Evolutionary conservation across 2,797 vertebrate species (phyloP).

Genomic region (Trichosurus vulpecula): DNA sequence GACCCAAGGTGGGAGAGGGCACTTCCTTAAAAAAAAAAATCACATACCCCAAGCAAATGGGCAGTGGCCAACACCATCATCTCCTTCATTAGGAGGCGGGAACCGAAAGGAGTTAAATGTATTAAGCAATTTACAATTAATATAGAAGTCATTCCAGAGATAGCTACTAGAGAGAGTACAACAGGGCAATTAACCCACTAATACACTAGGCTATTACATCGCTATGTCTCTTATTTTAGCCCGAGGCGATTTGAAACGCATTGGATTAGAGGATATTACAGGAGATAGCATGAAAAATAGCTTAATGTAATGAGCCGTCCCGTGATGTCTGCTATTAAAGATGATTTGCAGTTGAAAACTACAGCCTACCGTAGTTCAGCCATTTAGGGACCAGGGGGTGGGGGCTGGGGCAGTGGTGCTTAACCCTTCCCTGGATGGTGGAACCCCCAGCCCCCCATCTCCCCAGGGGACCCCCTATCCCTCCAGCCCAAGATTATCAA

Average conservation of each 20-base stretch:
- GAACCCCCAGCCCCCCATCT: slow-evolving; percentile 40
- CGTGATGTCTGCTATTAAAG: slow-evolving; percentile 94
- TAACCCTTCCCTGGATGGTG: slow-evolving; percentile 82
- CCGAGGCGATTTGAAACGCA: slow-evolving; percentile 92
- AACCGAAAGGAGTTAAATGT: slow-evolving; percentile 87
- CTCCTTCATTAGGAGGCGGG: slow-evolving; percentile 75
- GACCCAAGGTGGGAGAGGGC: slow-evolving; percentile 18
- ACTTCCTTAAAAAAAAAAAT: slow-evolving; percentile 20
- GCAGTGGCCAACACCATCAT: slow-evolving; percentile 54
- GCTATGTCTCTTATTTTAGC: slow-evolving; percentile 91
- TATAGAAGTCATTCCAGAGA: slow-evolving; percentile 89
- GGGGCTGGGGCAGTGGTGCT: slow-evolving; percentile 69
- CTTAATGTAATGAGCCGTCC: slow-evolving; percentile 97
- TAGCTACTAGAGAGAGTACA: slow-evolving; percentile 90
- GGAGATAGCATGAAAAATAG: slow-evolving; percentile 93
- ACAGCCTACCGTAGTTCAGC: slow-evolving; percentile 89
- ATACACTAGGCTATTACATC: slow-evolving; percentile 95
- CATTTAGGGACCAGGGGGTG: slow-evolving; percentile 84
- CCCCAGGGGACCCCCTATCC: neutral
- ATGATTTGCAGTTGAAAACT: slow-evolving; percentile 93
- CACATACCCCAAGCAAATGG: slow-evolving; percentile 63
- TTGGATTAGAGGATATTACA: slow-evolving; percentile 95
- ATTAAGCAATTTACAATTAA: slow-evolving; percentile 90
- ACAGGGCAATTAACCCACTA: slow-evolving; percentile 97
- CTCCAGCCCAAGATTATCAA: slow-evolving; percentile 83